Evolutionary conservation across 2,113 vertebrate species (phyloP).

Genomic region (Microtus montanus): DNA sequence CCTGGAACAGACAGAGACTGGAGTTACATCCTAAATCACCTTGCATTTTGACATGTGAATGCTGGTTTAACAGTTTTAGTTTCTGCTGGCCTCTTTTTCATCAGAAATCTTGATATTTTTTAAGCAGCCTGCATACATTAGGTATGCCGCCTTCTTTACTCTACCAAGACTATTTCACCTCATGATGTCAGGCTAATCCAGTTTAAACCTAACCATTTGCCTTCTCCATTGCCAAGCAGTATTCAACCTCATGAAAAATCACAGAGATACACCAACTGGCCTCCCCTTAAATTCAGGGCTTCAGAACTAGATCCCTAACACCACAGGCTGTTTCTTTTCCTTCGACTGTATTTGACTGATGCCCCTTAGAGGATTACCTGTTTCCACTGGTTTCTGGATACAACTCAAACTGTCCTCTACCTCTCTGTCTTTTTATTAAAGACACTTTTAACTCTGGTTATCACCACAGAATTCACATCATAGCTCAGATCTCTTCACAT

Average conservation of each 20-base stretch:
- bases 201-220: not conserved
- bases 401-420: not conserved
- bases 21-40: constrained; percentile 42
- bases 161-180: not conserved
- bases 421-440: not conserved
- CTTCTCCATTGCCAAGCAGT: not conserved
- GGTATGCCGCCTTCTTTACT: not conserved
- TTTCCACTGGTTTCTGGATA: not conserved
- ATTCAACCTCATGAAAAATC: not conserved
- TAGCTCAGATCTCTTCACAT: not conserved
- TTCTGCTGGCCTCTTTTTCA: not conserved
- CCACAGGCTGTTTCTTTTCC: not conserved
- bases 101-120: constrained; percentile 10
- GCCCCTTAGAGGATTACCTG: not conserved
- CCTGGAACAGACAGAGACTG: not conserved
- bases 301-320: not conserved
- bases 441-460: not conserved
- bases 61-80: not conserved
- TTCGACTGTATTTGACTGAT: not conserved
- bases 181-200: not conserved
- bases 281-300: not conserved
- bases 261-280: not conserved
- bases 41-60: constrained; percentile 22
- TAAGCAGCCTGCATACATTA: not conserved
- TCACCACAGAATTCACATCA: not conserved